These are phyloP conservation scores for Sceloporus undulatus DNA, from an alignment of 2,113 vertebrate genomes.

Conservation along the genomic window DNA sequence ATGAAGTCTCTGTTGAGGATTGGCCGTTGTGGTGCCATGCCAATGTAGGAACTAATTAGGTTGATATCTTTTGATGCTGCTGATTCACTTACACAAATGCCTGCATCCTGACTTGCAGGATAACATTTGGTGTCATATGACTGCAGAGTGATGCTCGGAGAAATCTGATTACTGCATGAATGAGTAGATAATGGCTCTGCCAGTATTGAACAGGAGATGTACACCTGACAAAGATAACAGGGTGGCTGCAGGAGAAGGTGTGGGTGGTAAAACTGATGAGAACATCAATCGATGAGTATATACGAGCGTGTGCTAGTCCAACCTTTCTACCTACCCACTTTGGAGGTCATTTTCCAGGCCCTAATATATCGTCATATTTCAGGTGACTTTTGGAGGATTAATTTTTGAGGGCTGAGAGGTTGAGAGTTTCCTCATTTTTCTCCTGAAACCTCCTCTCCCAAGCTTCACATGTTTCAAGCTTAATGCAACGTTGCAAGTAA, in stretches of 20 bases:
- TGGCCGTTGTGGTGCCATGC: conserved; percentile 78
- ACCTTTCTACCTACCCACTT: not conserved
- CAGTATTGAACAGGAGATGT: conserved; percentile 75
- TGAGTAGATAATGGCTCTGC: conserved; percentile 78
- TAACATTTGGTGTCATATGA: conserved; percentile 79
- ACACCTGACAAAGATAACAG: conserved; percentile 69
- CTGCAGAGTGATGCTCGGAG: conserved; percentile 80
- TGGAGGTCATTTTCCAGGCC: not conserved
- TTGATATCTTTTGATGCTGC: conserved; percentile 84
- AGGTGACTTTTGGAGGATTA: not conserved
- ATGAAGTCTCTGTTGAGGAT: conserved; percentile 76
- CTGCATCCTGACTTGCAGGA: conserved; percentile 78
- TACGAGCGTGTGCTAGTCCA: not conserved
- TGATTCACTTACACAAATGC: conserved; percentile 83
- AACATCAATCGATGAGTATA: conserved; percentile 10
- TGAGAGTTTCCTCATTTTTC: not conserved
- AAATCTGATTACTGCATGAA: conserved; percentile 81
- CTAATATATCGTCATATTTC: not conserved
- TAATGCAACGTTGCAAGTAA: not conserved
- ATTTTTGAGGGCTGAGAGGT: not conserved
- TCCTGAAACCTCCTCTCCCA: not conserved
- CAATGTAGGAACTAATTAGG: conserved; percentile 82
- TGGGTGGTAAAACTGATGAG: not conserved
- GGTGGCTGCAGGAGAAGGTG: not conserved
- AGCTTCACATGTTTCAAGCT: not conserved